Evolutionary conservation across 2,113 vertebrate species (phyloP).

Genomic region (Trachemys scripta): DNA sequence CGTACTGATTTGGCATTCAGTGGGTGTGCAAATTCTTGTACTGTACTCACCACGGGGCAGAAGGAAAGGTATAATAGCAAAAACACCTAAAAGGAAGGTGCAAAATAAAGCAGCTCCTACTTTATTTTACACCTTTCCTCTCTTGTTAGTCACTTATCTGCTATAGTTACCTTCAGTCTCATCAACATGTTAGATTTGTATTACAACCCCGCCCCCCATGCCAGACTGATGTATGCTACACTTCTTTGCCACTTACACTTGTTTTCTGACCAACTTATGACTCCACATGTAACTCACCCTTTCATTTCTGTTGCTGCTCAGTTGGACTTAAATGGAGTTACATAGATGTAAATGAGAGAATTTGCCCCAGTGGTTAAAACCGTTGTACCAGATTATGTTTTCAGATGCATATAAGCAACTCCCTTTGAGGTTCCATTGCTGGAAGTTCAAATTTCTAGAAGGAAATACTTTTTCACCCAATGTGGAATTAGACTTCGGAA

Average conservation of each 20-base stretch:
- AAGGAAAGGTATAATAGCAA: background rate
- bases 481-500: background rate
- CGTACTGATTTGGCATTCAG: background rate
- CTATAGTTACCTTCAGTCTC: background rate
- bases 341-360: background rate
- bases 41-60: background rate
- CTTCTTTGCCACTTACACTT: background rate
- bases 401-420: background rate
- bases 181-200: background rate
- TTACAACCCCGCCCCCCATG: background rate
- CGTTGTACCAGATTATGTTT: background rate
- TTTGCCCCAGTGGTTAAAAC: background rate
- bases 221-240: background rate
- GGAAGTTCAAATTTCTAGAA: background rate
- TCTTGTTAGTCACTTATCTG: background rate
- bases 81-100: background rate
- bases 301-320: background rate
- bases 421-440: constrained; percentile 1
- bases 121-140: background rate
- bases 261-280: background rate
- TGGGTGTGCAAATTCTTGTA: background rate
- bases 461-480: background rate
- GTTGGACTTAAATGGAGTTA: background rate
- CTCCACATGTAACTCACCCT: background rate
- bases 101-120: background rate